Conservation (phyloP, 2,888 invertebrate species). For the Scaptomyza parva region DNA sequence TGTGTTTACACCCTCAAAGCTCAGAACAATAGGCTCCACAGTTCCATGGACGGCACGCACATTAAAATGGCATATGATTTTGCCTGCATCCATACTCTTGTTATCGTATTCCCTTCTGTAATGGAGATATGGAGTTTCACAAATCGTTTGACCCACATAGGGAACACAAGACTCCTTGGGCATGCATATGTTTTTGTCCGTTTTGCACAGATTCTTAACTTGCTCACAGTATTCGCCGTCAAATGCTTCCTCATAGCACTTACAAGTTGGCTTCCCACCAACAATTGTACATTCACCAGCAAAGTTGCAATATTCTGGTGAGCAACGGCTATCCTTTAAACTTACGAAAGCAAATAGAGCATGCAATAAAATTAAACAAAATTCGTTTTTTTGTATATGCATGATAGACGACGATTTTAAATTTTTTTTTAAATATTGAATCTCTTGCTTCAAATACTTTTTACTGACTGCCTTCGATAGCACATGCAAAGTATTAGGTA, state of each 20-base stretch:
- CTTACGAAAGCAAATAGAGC: neutral
- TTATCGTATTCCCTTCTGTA: neutral
- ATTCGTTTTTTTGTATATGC: neutral
- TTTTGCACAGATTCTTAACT: slow-evolving; percentile 33
- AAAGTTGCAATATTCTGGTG: slow-evolving; percentile 44
- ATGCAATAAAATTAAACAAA: slow-evolving; percentile 8
- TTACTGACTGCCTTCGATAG: neutral
- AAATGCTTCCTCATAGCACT: slow-evolving; percentile 41
- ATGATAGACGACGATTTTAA: neutral
- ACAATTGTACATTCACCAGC: slow-evolving; percentile 40
- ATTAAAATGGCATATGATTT: slow-evolving; percentile 33
- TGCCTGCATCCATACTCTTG: neutral
- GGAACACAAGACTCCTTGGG: slow-evolving; percentile 18
- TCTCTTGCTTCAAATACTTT: slow-evolving; percentile 1
- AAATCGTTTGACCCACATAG: slow-evolving; percentile 38
- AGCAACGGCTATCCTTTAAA: slow-evolving; percentile 12
- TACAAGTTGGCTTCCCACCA: slow-evolving; percentile 20
- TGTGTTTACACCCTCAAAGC: slow-evolving; percentile 19
- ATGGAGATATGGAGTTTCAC: slow-evolving; percentile 11
- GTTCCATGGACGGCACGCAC: slow-evolving; percentile 21
- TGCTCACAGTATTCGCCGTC: slow-evolving; percentile 42
- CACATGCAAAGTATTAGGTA: too few species aligned
- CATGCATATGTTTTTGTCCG: slow-evolving; percentile 14
- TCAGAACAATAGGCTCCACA: slow-evolving; percentile 28
- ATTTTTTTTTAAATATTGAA: neutral